Evolutionary conservation across 35 echinoderm and acorn worm species (phyloP).

Genomic region (Lytechinus pictus): DNA sequence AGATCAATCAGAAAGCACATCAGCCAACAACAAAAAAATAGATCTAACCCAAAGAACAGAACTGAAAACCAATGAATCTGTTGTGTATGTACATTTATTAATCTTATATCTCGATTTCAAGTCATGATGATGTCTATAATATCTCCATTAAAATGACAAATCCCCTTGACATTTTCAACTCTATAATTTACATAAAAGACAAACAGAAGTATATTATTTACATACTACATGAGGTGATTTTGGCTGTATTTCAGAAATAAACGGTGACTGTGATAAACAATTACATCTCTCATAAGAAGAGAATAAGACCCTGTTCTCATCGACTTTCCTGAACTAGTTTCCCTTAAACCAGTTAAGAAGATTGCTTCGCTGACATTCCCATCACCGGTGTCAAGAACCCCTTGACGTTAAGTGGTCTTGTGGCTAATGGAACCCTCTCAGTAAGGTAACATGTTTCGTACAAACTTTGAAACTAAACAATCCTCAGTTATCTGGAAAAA

Average conservation of each 20-base stretch:
- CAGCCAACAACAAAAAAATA: background rate
- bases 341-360: no score
- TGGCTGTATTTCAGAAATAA: slow-evolving; percentile 7
- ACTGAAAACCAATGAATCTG: background rate
- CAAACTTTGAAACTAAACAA: no score
- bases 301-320: background rate
- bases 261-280: background rate
- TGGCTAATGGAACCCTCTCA: no score
- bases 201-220: background rate
- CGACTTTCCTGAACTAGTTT: background rate
- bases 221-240: background rate
- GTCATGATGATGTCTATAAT: background rate
- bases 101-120: background rate
- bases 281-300: background rate
- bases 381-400: no score
- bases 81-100: slow-evolving; percentile 13
- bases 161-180: background rate
- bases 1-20: background rate
- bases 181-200: background rate
- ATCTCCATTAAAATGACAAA: background rate
- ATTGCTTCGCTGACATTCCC: no score
- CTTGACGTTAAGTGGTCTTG: no score
- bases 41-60: background rate
- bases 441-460: no score
- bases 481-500: no score